A percentile compares a stretch with the other conserved stretches of the same genome.
phyloP scores from a whole-genome alignment of 2,888 invertebrate genomes.

The Ganaspis brasiliensis region DNA sequence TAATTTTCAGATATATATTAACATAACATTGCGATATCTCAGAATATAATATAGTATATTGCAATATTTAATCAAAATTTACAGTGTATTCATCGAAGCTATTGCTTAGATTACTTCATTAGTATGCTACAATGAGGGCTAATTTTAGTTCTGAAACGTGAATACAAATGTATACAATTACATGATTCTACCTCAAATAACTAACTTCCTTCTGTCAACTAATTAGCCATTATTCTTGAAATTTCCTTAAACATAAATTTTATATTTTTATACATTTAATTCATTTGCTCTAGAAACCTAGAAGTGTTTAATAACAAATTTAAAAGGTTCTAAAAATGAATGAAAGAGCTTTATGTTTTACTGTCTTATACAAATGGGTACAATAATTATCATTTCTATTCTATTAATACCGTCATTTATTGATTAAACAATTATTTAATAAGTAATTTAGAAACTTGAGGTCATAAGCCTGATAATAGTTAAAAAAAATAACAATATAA shows the following conservation, averaged over 20 bases:
- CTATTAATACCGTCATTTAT: no score
- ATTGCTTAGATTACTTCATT: neutral
- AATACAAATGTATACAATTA: neutral
- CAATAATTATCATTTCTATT: no score
- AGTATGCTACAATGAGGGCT: neutral
- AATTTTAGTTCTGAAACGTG: constrained; percentile 4
- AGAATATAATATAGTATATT: neutral
- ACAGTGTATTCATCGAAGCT: neutral
- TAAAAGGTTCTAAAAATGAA: no score
- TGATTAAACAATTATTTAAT: no score
- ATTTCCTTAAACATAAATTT: neutral
- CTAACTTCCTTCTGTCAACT: neutral
- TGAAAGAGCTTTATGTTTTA: no score
- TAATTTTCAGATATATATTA: neutral
- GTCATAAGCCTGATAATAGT: no score
- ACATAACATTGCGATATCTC: neutral
- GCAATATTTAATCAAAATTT: neutral
- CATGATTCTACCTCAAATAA: neutral
- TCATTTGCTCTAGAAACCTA: no score
- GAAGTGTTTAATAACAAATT: no score
- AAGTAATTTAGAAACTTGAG: no score
- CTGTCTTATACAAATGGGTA: no score
- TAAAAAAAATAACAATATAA: no score
- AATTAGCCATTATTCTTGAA: neutral
- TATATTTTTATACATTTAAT: no score